Conservation (phyloP, 2,113 vertebrate species). For the Myxocyprinus asiaticus region DNA sequence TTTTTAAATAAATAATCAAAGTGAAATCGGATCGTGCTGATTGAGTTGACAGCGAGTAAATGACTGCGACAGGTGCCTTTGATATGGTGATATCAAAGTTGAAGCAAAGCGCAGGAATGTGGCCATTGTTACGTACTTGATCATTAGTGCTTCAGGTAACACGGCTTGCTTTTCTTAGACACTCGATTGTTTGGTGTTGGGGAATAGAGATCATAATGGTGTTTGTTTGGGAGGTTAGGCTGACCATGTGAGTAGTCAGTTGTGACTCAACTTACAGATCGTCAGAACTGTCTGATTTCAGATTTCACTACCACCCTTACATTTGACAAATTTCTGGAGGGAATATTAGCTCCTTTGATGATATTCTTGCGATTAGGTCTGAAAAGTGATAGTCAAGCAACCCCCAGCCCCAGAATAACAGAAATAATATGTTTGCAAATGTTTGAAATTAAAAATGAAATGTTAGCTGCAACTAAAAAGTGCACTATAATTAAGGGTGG, state of each 20-base stretch:
- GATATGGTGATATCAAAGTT: slow-evolving; percentile 69
- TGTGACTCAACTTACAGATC: slow-evolving; percentile 55
- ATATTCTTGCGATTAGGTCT: too few species aligned
- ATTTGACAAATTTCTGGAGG: too few species aligned
- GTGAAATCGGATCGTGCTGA: slow-evolving; percentile 65
- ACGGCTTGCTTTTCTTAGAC: slow-evolving; percentile 46
- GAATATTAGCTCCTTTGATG: too few species aligned
- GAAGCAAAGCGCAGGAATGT: slow-evolving; percentile 61
- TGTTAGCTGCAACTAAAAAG: too few species aligned
- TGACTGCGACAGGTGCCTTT: slow-evolving; percentile 62
- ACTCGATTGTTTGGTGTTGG: slow-evolving; percentile 46
- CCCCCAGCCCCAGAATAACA: too few species aligned
- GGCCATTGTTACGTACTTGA: slow-evolving; percentile 64
- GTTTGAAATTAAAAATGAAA: too few species aligned
- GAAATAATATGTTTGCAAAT: too few species aligned
- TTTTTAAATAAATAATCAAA: slow-evolving; percentile 64
- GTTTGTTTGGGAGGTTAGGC: slow-evolving; percentile 42
- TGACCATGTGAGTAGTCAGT: slow-evolving; percentile 23
- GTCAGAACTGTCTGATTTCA: background rate
- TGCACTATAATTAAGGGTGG: too few species aligned
- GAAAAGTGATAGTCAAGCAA: too few species aligned
- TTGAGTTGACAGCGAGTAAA: slow-evolving; percentile 55
- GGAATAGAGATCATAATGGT: slow-evolving; percentile 59
- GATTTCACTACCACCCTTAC: too few species aligned
- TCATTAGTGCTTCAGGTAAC: slow-evolving; percentile 59